phyloP scores from a whole-genome alignment of 2,888 invertebrate genomes.

The Crocallis elinguaria region DNA sequence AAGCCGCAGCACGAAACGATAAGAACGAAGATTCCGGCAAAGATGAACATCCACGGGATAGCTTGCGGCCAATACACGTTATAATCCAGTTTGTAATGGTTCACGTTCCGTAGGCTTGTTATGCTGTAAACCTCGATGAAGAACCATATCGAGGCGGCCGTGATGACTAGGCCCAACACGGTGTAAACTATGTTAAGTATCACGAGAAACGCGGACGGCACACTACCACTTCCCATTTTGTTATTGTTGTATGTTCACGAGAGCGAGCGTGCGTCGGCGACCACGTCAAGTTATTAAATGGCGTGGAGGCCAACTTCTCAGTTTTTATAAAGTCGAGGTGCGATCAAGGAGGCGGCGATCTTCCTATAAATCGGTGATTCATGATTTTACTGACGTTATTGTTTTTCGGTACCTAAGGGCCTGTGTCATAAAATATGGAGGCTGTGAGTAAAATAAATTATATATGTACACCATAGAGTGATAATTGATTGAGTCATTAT shows the following conservation, averaged over 20 bases:
- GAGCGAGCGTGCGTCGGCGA: slow-evolving; percentile 20
- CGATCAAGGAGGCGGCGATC: slow-evolving; percentile 24
- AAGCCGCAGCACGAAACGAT: slow-evolving; percentile 67
- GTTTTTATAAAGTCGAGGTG: slow-evolving; percentile 27
- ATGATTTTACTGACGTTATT: slow-evolving; percentile 1
- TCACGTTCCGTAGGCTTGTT: slow-evolving; percentile 63
- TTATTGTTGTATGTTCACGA: no score
- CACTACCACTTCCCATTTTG: slow-evolving; percentile 45
- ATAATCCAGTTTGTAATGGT: slow-evolving; percentile 75
- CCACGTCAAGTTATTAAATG: slow-evolving; percentile 28
- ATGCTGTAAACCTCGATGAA: slow-evolving; percentile 65
- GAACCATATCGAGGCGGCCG: slow-evolving; percentile 67
- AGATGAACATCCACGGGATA: slow-evolving; percentile 73
- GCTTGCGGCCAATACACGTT: slow-evolving; percentile 77
- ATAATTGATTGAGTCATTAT: background rate
- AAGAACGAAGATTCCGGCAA: slow-evolving; percentile 63
- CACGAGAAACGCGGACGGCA: slow-evolving; percentile 48
- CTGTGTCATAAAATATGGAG: slow-evolving; percentile 24
- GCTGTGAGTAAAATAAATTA: background rate
- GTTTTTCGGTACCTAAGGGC: slow-evolving; percentile 22
- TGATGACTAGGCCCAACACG: slow-evolving; percentile 58
- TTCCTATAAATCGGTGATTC: slow-evolving; percentile 27
- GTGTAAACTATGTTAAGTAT: slow-evolving; percentile 62
- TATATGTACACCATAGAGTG: background rate
- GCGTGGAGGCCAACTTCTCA: slow-evolving; percentile 8